These are phyloP conservation scores for Anhinga anhinga DNA, from an alignment of 2,113 vertebrate species.

Conservation along the genomic window DNA sequence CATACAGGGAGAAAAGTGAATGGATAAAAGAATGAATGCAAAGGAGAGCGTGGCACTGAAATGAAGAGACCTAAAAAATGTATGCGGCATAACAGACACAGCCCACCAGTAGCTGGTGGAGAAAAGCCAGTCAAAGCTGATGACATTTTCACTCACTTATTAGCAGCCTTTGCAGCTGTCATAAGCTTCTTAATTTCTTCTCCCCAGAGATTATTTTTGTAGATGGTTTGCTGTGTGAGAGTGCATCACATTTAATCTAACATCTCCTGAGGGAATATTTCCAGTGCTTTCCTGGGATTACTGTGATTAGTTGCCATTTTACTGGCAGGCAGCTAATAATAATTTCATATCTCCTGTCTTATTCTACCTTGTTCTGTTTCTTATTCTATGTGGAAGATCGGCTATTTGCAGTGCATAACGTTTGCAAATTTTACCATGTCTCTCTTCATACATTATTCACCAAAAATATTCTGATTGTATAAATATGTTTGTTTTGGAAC, in stretches of 20 bases:
- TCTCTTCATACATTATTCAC: conserved; percentile 2
- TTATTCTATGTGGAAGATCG: background rate
- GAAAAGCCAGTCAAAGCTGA: background rate
- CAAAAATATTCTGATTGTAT: background rate
- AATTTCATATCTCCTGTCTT: background rate
- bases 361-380: background rate
- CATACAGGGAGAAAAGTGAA: background rate
- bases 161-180: background rate
- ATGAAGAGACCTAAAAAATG: background rate
- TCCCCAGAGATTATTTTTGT: background rate
- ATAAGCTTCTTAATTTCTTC: background rate
- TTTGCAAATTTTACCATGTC: background rate
- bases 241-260: background rate
- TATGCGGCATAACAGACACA: background rate
- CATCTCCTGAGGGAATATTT: background rate
- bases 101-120: background rate
- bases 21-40: background rate
- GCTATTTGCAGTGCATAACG: background rate
- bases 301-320: background rate
- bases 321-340: background rate
- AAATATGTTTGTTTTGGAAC: background rate
- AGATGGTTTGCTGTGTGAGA: background rate
- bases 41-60: background rate
- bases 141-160: background rate
- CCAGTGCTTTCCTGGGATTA: background rate